A percentile compares a stretch with the other conserved stretches of the same genome.
Evolutionary conservation across 2,113 vertebrate genomes (phyloP).

Genomic region (Trematocara variabile): DNA sequence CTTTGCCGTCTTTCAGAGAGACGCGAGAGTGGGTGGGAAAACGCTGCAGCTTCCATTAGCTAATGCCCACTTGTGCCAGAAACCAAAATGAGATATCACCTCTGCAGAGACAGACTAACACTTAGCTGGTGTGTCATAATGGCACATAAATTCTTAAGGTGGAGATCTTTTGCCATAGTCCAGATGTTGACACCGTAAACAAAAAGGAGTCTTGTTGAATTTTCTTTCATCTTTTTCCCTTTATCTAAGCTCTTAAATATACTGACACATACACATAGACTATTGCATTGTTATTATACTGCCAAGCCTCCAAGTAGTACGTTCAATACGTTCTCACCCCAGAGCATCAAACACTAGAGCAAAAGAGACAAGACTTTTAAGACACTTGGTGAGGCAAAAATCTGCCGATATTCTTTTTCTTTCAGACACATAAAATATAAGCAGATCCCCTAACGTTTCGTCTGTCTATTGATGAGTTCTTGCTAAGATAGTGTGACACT

Average conservation of each 20-base stretch:
- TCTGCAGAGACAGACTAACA: conserved; percentile 7
- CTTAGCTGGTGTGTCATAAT: not conserved
- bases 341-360: not conserved
- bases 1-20: conserved; percentile 48
- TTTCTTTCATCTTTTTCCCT: not conserved
- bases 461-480: not conserved
- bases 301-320: not conserved
- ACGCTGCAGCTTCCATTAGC: conserved; percentile 71
- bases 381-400: not conserved
- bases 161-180: not conserved
- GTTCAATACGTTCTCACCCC: not conserved
- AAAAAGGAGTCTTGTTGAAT: not conserved
- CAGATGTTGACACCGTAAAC: not conserved
- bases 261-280: not conserved
- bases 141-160: not conserved
- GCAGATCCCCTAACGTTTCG: not conserved
- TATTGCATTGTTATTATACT: not conserved
- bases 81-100: conserved; percentile 54
- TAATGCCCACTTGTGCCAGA: conserved; percentile 74
- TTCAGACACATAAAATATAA: not conserved
- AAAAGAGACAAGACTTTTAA: not conserved
- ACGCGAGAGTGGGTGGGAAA: conserved; percentile 49
- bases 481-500: not conserved
- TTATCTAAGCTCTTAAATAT: not conserved
- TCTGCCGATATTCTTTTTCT: not conserved